Conservation (phyloP, 2,888 invertebrate species). For the Habrosyne pyritoides region DNA sequence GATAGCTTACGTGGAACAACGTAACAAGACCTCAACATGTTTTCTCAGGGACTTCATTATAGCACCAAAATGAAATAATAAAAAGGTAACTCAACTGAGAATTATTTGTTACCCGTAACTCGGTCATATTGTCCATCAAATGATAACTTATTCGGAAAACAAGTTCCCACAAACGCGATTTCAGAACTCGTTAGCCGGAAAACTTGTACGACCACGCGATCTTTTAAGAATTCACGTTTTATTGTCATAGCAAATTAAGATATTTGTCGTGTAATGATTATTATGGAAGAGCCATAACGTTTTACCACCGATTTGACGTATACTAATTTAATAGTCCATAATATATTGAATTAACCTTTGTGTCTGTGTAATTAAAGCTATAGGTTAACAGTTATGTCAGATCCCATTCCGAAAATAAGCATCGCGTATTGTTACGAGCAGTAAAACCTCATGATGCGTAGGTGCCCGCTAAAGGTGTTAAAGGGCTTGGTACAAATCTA, state of each 20-base stretch:
- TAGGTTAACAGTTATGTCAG: background rate
- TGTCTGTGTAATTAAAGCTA: background rate
- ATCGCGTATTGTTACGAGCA: background rate
- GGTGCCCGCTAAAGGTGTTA: background rate
- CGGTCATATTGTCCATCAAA: background rate
- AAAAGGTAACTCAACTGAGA: too few relatives aligned
- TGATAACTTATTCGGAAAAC: background rate
- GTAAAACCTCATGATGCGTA: slow-evolving; percentile 5
- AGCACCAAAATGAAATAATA: too few relatives aligned
- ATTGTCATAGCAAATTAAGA: background rate
- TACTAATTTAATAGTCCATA: too few relatives aligned
- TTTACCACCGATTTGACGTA: too few relatives aligned
- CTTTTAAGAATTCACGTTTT: background rate
- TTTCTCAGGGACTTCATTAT: too few relatives aligned
- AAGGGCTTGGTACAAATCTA: slow-evolving; percentile 7
- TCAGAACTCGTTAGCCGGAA: background rate
- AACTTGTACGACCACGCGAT: background rate
- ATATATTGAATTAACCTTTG: too few relatives aligned
- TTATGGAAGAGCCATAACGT: too few relatives aligned
- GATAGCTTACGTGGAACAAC: too few relatives aligned
- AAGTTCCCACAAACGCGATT: background rate
- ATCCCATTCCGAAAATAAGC: background rate
- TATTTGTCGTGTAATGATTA: too few relatives aligned
- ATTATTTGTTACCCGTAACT: background rate
- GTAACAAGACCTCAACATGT: too few relatives aligned